Percentiles rank a stretch among this genome's conserved stretches.
phyloP scores from a whole-genome alignment of 2,888 invertebrate species.

The Rosalia funebris region DNA sequence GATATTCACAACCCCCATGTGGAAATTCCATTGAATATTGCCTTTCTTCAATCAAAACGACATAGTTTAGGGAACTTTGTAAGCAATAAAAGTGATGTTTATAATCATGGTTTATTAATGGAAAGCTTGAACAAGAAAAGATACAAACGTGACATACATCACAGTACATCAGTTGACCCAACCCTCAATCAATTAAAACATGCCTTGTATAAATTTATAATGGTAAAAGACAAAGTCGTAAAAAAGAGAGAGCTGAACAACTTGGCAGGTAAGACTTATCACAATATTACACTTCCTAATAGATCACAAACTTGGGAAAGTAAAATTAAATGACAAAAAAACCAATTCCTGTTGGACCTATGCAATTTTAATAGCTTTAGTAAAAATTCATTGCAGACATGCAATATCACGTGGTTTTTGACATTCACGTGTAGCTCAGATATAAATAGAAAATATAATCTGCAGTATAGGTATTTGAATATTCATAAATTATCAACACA shows the following conservation, averaged over 20 bases:
- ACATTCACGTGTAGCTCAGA: too few species aligned
- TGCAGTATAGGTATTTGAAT: too few species aligned
- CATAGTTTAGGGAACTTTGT: conserved; percentile 42
- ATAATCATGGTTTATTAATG: conserved; percentile 38
- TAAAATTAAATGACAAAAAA: too few species aligned
- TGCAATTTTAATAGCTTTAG: too few species aligned
- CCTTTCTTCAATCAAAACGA: conserved; percentile 38
- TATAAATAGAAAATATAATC: too few species aligned
- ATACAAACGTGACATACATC: neutral
- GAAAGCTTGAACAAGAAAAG: conserved; percentile 9
- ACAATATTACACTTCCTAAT: neutral
- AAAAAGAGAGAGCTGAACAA: neutral
- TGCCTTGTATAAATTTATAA: neutral
- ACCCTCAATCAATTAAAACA: conserved; percentile 8
- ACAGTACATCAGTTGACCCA: neutral
- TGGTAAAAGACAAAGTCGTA: conserved; percentile 6
- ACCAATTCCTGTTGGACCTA: too few species aligned
- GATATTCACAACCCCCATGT: conserved; percentile 23
- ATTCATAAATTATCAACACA: too few species aligned
- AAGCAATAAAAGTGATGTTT: conserved; percentile 43
- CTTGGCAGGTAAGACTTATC: conserved; percentile 8
- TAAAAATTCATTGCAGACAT: too few species aligned
- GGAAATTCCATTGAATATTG: conserved; percentile 29
- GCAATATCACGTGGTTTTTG: too few species aligned
- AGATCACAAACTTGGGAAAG: neutral